These are phyloP conservation scores for Mycalesis mineus DNA, from an alignment of 2,888 invertebrate genomes.

Conservation along the genomic window DNA sequence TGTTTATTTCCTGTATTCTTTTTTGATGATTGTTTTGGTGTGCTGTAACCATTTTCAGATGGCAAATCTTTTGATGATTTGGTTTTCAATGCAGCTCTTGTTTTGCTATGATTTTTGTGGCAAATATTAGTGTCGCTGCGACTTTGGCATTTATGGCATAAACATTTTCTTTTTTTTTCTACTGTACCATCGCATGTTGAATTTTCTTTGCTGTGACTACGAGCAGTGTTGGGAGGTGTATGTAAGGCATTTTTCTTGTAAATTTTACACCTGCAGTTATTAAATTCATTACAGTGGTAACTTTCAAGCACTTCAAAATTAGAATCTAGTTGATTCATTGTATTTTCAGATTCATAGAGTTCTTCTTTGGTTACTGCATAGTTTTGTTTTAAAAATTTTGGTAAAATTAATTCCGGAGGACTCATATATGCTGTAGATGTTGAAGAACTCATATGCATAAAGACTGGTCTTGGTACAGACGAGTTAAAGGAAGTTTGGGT, in stretches of 20 bases:
- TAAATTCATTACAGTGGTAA: constrained; percentile 29
- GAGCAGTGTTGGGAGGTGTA: constrained; percentile 52
- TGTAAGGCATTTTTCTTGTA: constrained; percentile 18
- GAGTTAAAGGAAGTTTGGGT: constrained; percentile 61
- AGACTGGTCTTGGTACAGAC: constrained; percentile 50
- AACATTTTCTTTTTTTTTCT: constrained; percentile 19
- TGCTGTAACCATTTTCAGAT: constrained; percentile 2
- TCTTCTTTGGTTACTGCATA: constrained; percentile 39
- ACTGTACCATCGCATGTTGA: constrained; percentile 18
- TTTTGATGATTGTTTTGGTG: constrained; percentile 1
- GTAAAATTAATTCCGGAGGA: constrained; percentile 66
- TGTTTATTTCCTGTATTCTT: constrained; percentile 3
- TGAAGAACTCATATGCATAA: constrained; percentile 68
- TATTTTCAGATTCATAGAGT: constrained; percentile 34
- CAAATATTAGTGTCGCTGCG: constrained; percentile 24
- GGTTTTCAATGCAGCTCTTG: constrained; percentile 8
- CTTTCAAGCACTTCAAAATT: constrained; percentile 29
- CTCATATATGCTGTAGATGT: constrained; percentile 75
- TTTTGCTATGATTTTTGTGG: constrained; percentile 19
- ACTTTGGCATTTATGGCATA: constrained; percentile 33
- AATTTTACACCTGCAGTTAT: constrained; percentile 39
- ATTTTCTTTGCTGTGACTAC: constrained; percentile 30
- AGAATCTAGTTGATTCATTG: constrained; percentile 28
- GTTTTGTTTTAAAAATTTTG: constrained; percentile 48
- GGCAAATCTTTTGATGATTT: constrained; percentile 16